phyloP scores from a whole-genome alignment of 2,113 vertebrate species.

The Mystacornis crossleyi region DNA sequence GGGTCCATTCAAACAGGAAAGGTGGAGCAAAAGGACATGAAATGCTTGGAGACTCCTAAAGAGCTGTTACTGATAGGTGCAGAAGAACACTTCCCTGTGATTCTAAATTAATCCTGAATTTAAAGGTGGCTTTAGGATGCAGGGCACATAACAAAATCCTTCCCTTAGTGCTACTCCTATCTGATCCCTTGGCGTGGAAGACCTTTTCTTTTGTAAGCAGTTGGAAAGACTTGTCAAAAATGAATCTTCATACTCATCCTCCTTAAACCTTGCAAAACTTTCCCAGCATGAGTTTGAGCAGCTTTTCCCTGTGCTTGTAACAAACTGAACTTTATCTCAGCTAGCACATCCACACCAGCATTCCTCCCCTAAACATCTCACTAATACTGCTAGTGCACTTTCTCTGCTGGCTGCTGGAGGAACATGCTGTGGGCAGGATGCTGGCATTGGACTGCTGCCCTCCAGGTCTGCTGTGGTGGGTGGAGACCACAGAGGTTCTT shows the following conservation, averaged over 20 bases:
- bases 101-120: neutral
- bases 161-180: neutral
- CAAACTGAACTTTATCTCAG: neutral
- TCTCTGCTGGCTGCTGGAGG: neutral
- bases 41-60: rapidly evolving
- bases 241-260: neutral
- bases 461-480: neutral
- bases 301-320: neutral
- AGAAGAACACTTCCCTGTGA: neutral
- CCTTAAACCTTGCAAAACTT: neutral
- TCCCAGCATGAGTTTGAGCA: neutral
- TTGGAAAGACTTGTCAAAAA: neutral
- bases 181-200: neutral
- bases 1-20: neutral
- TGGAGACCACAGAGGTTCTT: neutral
- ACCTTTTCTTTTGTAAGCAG: neutral
- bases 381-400: rapidly evolving
- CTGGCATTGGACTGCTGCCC: neutral
- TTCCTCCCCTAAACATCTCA: neutral
- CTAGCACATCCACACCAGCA: neutral
- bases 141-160: neutral
- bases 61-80: neutral
- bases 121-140: neutral
- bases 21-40: neutral
- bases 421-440: rapidly evolving